Base-by-base conservation (phyloP, 2,113 vertebrate species). In the Opisthocomus hoazin region DNA sequence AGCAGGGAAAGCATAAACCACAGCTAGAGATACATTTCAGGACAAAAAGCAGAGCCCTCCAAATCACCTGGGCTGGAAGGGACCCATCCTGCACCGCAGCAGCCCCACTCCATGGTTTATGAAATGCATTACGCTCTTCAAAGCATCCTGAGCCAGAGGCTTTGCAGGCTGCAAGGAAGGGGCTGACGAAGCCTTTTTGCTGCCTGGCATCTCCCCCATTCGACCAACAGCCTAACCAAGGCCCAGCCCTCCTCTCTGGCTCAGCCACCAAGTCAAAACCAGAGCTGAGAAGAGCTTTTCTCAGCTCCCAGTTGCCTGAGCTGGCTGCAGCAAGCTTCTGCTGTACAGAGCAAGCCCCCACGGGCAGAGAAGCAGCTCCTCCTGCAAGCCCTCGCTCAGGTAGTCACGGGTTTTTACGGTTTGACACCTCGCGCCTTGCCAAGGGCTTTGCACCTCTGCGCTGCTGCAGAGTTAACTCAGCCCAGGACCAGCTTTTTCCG, bases 201-300 rank as follows among this genome's bases (percentile, higher is more conserved):
- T 77, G 4, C 0, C 0, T 39, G 60, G 21, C 61, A 74, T 58
- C 79, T 66, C 21, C 50, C 27, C 53, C 5, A 0, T 26, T 26
- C 4, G 0, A 34, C 48, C 58, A 54, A 7, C 22, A 45, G 46
- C 11, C 22, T 54, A 54, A 36, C 22, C 46, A 34, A 43, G 69
- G 64, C 85, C 61, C 53, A 60, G 46, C 21, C 60, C 27, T 29
- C n/a, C 64, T 60, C 76, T 45, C 34, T 11, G 57, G 46, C 84
- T 78, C 57, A 57, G 36, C 48, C 70, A 65, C 53, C 26, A 32
- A 32, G 36, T 24, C 70, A 83, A 46, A 89, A 81, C 1, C 30
- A 64, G 83, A 71, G 48, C 32, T 46, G 41, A 85, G 60, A 36
- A 56, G 48, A 81, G 73, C 13, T 84, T 58, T 61, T 56, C 73